phyloP scores from a whole-genome alignment of 30 jellyfish, hydroid and myxozoan species.

The Aurelia aurita complex sp. Pacific region DNA sequence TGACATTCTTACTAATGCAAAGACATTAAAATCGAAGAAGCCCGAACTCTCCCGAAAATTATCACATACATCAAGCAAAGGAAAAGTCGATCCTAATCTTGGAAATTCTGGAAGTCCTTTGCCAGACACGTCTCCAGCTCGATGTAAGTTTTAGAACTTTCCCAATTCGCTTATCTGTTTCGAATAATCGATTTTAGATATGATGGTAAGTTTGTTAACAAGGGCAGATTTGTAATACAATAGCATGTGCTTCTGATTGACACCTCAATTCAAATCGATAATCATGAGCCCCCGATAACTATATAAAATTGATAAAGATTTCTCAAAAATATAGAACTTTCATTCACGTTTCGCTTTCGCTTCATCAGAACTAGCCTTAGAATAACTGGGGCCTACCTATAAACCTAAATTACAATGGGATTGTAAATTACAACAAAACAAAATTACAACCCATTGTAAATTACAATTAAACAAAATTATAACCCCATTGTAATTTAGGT shows the following conservation, averaged over 20 bases:
- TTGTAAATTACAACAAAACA: too few species aligned
- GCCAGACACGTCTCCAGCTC: slow-evolving; percentile 15
- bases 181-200: background rate
- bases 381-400: background rate
- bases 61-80: slow-evolving; percentile 56
- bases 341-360: too few species aligned
- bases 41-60: slow-evolving; percentile 36
- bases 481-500: too few species aligned
- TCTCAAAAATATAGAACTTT: too few species aligned
- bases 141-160: slow-evolving; percentile 9
- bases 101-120: background rate
- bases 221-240: too few species aligned
- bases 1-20: slow-evolving; percentile 17
- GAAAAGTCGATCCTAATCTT: slow-evolving; percentile 60
- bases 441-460: too few species aligned
- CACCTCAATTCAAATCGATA: too few species aligned
- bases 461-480: too few species aligned
- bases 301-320: too few species aligned
- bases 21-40: slow-evolving; percentile 37
- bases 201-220: background rate
- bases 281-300: background rate
- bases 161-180: background rate
- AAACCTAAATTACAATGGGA: too few species aligned
- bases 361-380: too few species aligned
- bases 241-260: background rate